Conservation (phyloP, 2,888 invertebrate genomes). For the Cecidostiba fungosa region DNA sequence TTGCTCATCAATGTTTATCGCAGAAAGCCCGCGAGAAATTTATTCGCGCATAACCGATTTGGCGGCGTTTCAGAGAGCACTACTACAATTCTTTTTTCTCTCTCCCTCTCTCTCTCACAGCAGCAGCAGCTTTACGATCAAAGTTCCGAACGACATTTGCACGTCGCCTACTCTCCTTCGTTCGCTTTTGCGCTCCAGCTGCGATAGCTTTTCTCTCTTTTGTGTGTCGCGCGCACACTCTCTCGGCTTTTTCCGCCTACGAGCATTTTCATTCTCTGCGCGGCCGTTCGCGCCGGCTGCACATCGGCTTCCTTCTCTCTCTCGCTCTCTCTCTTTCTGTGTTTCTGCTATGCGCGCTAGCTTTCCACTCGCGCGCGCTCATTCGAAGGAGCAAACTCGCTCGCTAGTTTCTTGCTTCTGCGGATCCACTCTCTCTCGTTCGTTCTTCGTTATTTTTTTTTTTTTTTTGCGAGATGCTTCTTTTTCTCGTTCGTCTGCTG, state of each 20-base stretch:
- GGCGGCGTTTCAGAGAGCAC: conserved; percentile 75
- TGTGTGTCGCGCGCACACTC: conserved; percentile 1
- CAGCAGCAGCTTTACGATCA: conserved; percentile 75
- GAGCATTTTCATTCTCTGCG: conserved; percentile 62
- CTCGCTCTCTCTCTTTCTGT: conserved; percentile 39
- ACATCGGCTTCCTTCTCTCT: conserved; percentile 55
- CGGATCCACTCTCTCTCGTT: conserved; percentile 12
- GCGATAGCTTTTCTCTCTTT: conserved; percentile 51
- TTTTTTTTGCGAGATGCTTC: neutral
- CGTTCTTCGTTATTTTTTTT: neutral
- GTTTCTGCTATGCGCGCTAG: conserved; percentile 32
- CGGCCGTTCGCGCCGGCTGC: conserved; percentile 52
- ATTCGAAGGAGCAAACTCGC: conserved; percentile 57
- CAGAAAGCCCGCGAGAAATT: conserved; percentile 67
- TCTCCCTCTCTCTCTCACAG: conserved; percentile 64
- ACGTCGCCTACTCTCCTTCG: conserved; percentile 67
- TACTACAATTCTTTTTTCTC: conserved; percentile 60
- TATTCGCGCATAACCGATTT: conserved; percentile 79
- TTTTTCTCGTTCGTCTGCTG: conserved; percentile 26
- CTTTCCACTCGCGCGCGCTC: conserved; percentile 56
- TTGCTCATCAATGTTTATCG: conserved; percentile 6
- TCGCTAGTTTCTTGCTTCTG: conserved; percentile 47
- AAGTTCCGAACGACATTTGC: conserved; percentile 77
- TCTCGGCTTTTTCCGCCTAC: conserved; percentile 58
- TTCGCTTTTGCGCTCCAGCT: conserved; percentile 55